These are phyloP conservation scores for Chrysodeixis includens DNA, from an alignment of 2,888 invertebrate genomes.

Conservation along the genomic window DNA sequence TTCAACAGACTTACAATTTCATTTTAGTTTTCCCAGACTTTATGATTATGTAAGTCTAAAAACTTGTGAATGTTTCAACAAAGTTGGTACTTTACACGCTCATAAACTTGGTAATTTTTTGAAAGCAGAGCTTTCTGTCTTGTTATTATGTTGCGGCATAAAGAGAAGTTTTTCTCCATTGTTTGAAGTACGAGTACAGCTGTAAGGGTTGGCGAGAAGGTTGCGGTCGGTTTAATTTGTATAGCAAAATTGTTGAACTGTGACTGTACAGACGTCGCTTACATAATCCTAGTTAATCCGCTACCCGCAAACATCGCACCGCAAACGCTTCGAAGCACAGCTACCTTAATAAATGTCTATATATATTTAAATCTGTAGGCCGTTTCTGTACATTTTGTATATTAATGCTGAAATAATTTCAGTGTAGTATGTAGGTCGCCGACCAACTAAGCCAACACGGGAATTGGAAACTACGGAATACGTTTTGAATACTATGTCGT, in stretches of 20 bases:
- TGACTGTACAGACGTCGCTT: constrained; percentile 41
- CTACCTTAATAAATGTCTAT: constrained; percentile 51
- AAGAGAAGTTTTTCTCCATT: constrained; percentile 33
- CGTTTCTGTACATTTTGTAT: constrained; percentile 35
- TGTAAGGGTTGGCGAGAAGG: constrained; percentile 23
- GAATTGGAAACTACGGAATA: not conserved
- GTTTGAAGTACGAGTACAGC: constrained; percentile 34
- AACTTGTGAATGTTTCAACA: constrained; percentile 41
- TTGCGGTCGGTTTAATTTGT: constrained; percentile 28
- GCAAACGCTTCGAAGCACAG: constrained; percentile 28
- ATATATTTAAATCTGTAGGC: constrained; percentile 38
- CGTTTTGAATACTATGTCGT: not conserved
- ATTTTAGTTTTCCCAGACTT: constrained; percentile 26
- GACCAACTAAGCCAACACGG: not conserved
- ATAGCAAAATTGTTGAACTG: constrained; percentile 33
- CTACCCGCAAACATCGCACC: constrained; percentile 51
- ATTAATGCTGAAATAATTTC: constrained; percentile 53
- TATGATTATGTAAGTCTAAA: constrained; percentile 19
- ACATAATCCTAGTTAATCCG: constrained; percentile 53
- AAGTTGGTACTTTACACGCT: constrained; percentile 45
- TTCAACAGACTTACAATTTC: constrained; percentile 18
- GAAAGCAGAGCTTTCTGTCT: constrained; percentile 40
- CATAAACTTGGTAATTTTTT: constrained; percentile 44
- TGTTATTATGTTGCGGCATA: constrained; percentile 45
- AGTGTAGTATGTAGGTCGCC: constrained; percentile 3